A percentile compares a stretch with the other conserved stretches of the same genome.
These are phyloP conservation scores for Hypocryptadius cinnamomeus DNA, from an alignment of 2,113 vertebrate genomes.

Conservation along the genomic window DNA sequence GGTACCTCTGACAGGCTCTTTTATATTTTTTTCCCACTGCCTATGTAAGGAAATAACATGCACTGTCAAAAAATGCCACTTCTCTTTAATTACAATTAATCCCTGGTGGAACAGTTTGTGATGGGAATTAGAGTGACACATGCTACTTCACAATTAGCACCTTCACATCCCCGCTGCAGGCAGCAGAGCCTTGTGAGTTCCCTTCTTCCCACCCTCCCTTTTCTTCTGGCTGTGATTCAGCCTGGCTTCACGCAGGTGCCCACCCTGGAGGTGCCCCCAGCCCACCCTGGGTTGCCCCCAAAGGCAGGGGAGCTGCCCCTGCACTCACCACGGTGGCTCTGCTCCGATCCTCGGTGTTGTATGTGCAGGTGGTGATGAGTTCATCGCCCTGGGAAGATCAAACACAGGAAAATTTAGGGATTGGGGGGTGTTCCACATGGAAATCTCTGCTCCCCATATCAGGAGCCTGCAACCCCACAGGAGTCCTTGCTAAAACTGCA, in stretches of 20 bases:
- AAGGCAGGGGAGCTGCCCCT: accelerated
- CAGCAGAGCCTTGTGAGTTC: neutral
- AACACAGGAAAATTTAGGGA: neutral
- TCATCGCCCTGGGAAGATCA: conserved; percentile 77
- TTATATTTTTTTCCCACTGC: neutral
- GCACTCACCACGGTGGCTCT: conserved; percentile 83
- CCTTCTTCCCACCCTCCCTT: neutral
- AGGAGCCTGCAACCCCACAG: accelerated
- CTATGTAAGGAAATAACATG: conserved; percentile 20
- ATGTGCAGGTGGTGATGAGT: conserved; percentile 87
- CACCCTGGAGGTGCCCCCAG: neutral
- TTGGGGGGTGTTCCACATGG: accelerated
- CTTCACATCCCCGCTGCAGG: neutral
- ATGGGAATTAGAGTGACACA: conserved; percentile 19
- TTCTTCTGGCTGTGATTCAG: neutral
- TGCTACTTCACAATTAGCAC: conserved; percentile 10
- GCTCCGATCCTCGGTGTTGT: conserved; percentile 81
- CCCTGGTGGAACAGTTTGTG: neutral
- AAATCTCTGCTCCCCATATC: neutral
- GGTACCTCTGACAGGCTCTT: conserved; percentile 35
- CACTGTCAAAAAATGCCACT: conserved; percentile 32
- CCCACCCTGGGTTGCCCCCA: neutral
- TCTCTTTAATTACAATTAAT: conserved; percentile 49
- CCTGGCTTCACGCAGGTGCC: neutral
- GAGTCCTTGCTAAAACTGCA: neutral